Evolutionary conservation across 2,888 invertebrate genomes (phyloP), one percentile per base, ranked within the genome.

Genomic region (Heliconius cydno): DNA sequence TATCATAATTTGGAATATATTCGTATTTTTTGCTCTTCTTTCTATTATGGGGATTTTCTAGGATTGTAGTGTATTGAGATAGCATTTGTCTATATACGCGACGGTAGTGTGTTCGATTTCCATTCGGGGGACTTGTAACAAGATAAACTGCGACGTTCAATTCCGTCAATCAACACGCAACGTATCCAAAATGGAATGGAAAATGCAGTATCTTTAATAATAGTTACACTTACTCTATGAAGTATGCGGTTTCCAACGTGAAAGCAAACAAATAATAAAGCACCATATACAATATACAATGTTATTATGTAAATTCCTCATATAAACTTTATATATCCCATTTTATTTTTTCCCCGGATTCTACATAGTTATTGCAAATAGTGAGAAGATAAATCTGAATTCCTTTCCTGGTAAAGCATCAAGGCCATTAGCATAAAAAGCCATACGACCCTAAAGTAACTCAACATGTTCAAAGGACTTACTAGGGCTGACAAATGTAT

Each of bases 401-500:
- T 67, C 71, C 75, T 71, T 71, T 38, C 34, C 57, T 65, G 65
- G 65, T 71, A 60, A 65, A 15, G 75, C 71, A 76, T 75, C 75
- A 77, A 65, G 60, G 67, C 46, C 79, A 77, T 81, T 79, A 81
- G 77, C 79, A 81, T 81, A 81, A 79, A 80, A 81, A 81, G 79
- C 77, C 77, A 79, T 67, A 72, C 77, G 79, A 60, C 67, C 79
- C 72, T 77, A 77, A 75, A 79, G 79, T 60, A 77, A 79, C 74
- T 79, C 74, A 68, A 76, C 79, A 79, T 81, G 70, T 74, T 57
- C 67, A 52, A 25, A 77, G 66, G 57, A 65, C 66, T 66, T 65
- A 46, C 57, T 34, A 77, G 75, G 81, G 79, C 76, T 81, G 77
- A 71, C 71, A 65, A 75, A 68, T 67, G 63, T 77, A 38, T 77